A percentile compares a stretch with the other conserved stretches of the same genome.
Conservation (phyloP, 2,888 invertebrate species). For the Nephrotoma appendiculata region DNA sequence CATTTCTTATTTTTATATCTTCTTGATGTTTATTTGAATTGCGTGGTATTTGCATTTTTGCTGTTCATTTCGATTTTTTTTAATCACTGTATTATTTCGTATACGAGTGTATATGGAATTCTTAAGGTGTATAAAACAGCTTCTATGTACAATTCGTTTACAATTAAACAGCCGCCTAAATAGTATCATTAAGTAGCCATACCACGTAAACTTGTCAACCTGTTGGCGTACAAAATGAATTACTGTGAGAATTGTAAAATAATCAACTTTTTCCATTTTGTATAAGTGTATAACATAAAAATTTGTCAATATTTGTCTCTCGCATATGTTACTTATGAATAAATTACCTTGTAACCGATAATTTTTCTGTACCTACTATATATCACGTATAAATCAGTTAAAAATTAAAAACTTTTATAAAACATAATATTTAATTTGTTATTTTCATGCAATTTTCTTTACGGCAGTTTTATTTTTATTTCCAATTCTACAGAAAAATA, state of each 20-base stretch:
- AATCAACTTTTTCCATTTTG: not conserved
- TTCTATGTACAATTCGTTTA: not conserved
- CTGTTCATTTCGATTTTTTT: too few relatives aligned
- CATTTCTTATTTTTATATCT: too few relatives aligned
- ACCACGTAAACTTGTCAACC: not conserved
- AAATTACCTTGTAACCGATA: not conserved
- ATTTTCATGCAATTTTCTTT: not conserved
- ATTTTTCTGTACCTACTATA: not conserved
- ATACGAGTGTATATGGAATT: too few relatives aligned
- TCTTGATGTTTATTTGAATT: too few relatives aligned
- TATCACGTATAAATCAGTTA: not conserved
- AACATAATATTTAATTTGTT: not conserved
- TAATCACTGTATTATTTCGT: too few relatives aligned
- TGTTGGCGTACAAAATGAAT: not conserved
- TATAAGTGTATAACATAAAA: not conserved
- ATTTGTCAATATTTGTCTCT: not conserved
- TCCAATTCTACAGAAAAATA: not conserved
- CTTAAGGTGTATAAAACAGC: not conserved
- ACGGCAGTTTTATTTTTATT: not conserved
- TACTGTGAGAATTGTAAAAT: not conserved
- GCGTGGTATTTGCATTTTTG: too few relatives aligned
- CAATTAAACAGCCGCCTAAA: not conserved
- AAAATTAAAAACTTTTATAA: not conserved
- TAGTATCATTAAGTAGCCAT: not conserved
- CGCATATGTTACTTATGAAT: not conserved